A percentile compares a stretch with the other conserved stretches of the same genome.
Evolutionary conservation across 2,113 vertebrate genomes (phyloP).

Genomic region (Phalacrocorax carbo): DNA sequence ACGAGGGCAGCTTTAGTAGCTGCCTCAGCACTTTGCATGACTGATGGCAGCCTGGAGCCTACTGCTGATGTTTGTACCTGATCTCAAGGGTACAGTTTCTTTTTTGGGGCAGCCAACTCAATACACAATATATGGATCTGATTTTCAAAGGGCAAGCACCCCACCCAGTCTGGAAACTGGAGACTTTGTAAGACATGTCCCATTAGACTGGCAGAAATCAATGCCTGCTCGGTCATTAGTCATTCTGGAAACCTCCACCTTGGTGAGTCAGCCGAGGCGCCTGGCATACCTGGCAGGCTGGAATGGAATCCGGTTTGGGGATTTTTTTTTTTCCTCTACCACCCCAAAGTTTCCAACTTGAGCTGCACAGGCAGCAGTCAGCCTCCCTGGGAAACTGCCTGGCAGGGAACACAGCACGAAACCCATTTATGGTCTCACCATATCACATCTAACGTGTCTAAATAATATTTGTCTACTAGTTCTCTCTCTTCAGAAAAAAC

Average conservation of each 20-base stretch:
- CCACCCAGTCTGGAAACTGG: constrained; percentile 44
- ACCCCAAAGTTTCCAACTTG: not conserved
- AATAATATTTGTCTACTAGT: not conserved
- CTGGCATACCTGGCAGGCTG: constrained; percentile 13
- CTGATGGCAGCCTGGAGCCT: not conserved
- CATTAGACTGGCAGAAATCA: constrained; percentile 39
- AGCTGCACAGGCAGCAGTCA: not conserved
- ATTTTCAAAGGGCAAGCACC: constrained; percentile 33
- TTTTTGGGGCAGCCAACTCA: not conserved
- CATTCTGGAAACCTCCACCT: not conserved
- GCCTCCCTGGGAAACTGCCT: not conserved
- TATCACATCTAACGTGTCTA: not conserved
- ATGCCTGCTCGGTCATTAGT: constrained; percentile 20
- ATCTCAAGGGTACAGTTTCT: not conserved
- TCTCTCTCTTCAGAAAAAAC: not conserved
- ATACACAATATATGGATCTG: not conserved
- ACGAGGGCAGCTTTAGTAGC: not conserved
- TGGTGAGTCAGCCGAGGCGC: not conserved
- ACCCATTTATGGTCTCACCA: not conserved
- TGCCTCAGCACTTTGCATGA: not conserved
- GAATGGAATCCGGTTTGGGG: not conserved
- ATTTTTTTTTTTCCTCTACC: not conserved
- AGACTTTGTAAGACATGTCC: not conserved
- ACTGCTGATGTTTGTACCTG: not conserved
- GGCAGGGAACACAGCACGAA: accelerated